Evolutionary conservation across 2,888 invertebrate species (phyloP).

Genomic region (Drosophila mettleri): DNA sequence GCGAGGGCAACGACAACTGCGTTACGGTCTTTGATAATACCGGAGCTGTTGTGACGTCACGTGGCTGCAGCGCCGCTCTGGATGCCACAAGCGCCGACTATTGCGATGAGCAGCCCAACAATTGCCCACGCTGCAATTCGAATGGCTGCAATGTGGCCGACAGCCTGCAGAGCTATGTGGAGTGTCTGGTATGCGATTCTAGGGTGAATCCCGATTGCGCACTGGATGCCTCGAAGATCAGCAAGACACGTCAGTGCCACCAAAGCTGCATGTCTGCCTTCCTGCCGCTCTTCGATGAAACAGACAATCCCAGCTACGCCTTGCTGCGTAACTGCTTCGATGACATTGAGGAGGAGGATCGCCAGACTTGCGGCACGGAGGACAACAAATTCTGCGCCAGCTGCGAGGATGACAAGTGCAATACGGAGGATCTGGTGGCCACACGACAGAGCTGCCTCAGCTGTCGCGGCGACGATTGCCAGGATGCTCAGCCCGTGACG

Average conservation of each 20-base stretch:
- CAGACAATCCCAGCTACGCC: slow-evolving; percentile 74
- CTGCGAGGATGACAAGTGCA: slow-evolving; percentile 71
- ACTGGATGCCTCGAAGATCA: slow-evolving; percentile 33
- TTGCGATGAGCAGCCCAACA: slow-evolving; percentile 65
- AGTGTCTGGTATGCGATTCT: slow-evolving; percentile 78
- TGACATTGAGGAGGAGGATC: slow-evolving; percentile 78
- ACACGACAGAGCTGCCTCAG: slow-evolving; percentile 67
- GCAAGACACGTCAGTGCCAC: slow-evolving; percentile 69
- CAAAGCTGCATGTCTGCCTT: slow-evolving; percentile 79
- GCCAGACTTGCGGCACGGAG: slow-evolving; percentile 62
- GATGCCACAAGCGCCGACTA: slow-evolving; percentile 44
- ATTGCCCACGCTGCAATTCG: slow-evolving; percentile 81
- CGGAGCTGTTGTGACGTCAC: slow-evolving; percentile 63
- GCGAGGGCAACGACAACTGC: slow-evolving; percentile 73
- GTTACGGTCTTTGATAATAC: slow-evolving; percentile 74
- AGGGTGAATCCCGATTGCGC: slow-evolving; percentile 66
- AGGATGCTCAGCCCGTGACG: slow-evolving; percentile 41
- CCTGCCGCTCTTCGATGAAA: slow-evolving; percentile 64
- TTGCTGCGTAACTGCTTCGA: slow-evolving; percentile 79
- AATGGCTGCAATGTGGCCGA: slow-evolving; percentile 81
- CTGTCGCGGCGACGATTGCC: slow-evolving; percentile 73
- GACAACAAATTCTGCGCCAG: slow-evolving; percentile 62
- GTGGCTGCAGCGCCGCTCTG: slow-evolving; percentile 70
- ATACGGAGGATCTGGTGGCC: slow-evolving; percentile 62
- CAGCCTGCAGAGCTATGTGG: slow-evolving; percentile 65